These are phyloP conservation scores for Callipepla squamata DNA, from an alignment of 2,113 vertebrate genomes.

Conservation along the genomic window DNA sequence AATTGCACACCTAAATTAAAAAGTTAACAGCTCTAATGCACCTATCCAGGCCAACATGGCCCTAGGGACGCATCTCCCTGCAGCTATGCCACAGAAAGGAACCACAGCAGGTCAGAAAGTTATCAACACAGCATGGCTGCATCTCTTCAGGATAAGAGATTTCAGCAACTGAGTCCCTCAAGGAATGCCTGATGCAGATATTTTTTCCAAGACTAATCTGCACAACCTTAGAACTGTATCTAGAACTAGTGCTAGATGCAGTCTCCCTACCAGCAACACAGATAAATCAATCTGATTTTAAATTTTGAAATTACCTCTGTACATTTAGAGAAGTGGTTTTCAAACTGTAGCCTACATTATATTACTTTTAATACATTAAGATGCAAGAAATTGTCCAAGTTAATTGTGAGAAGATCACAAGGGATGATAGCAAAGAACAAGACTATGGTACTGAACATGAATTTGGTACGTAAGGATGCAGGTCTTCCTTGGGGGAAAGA, in stretches of 20 bases:
- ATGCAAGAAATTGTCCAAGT: not conserved
- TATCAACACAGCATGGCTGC: not conserved
- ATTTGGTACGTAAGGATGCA: not conserved
- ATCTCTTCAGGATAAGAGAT: not conserved
- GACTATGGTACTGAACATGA: not conserved
- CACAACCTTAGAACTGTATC: not conserved
- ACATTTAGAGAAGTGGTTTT: not conserved
- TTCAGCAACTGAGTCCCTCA: not conserved
- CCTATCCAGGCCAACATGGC: constrained; percentile 34
- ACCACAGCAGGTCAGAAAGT: not conserved
- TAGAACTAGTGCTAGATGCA: not conserved
- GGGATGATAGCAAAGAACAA: not conserved
- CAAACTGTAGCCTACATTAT: not conserved
- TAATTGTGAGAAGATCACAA: not conserved
- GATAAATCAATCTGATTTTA: not conserved
- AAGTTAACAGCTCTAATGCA: constrained; percentile 44
- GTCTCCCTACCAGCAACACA: not conserved
- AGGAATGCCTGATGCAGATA: not conserved
- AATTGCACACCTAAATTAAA: constrained; percentile 62
- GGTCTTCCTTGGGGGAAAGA: no score
- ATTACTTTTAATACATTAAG: not conserved
- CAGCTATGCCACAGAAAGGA: not conserved
- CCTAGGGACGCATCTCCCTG: not conserved
- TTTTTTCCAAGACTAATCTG: not conserved
- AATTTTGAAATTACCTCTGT: not conserved